Base-by-base conservation (phyloP, 2,888 invertebrate species). In the Pristionchus maxplancki region DNA sequence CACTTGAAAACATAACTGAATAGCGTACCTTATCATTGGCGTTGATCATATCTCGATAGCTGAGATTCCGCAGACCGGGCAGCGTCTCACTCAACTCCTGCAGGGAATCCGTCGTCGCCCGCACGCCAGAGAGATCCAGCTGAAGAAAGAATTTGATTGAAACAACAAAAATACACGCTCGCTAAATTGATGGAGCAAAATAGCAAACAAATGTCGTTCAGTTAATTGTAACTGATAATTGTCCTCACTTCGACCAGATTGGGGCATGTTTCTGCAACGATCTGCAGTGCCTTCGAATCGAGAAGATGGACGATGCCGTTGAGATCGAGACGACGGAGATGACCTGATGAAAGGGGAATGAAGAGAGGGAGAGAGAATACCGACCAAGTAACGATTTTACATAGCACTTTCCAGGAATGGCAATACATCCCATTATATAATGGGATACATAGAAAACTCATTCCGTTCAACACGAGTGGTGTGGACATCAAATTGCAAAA, bases 41-140 rank as follows among this genome's bases (percentile, higher is more conserved):
- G 28, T 90, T 91, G 62, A 89, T 88, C 94, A 94, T 94, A 82
- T 93, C 94, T 11, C 93, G 89, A 81, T 94, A 94, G 44, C 92
- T 90, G 17, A 94, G 81, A 13, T 89, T 88, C 31, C 89, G 87
- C 44, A 94, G 90, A 17, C 89, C 78, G 15, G 89, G 90, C 44
- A 94, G 90, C 0, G 91, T 90, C 88, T 94, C 94, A 62, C 93
- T 90, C 28, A 94, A 90, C 50, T 91, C 91, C 50, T 91, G 90
- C 37, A 94, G 71, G 0, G 67, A n/a, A 31, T 87, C 90, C 44
- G 91, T 90, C 11, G 90, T 88, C 24, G 93, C 92, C 71, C 89
- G 90, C n/a, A 93, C 90, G n/a, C 94, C 93, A n/a, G 92, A 91
- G 20, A 94, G 90, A 88, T 94, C 93, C 34, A 94, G 89, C 91